A percentile compares a stretch with the other conserved stretches of the same genome.
phyloP scores from a whole-genome alignment of 2,888 invertebrate species.

The Nymphalis polychloros region DNA sequence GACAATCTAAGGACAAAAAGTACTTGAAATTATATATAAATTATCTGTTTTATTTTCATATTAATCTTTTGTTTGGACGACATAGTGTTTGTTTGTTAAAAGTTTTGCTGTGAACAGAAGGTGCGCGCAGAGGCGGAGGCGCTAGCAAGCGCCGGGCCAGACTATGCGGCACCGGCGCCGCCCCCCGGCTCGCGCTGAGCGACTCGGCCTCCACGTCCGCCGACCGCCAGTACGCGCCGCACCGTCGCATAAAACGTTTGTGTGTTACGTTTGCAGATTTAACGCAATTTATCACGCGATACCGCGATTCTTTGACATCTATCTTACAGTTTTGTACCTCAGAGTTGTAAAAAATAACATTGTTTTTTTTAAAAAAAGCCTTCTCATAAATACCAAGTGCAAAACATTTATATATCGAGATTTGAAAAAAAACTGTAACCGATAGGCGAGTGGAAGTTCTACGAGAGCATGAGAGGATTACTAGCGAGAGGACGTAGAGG shows the following conservation, averaged over 20 bases:
- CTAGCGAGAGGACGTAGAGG: slow-evolving; percentile 19
- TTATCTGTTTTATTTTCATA: slow-evolving; percentile 3
- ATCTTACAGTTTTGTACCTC: neutral
- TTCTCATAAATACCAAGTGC: neutral
- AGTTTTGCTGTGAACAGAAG: slow-evolving; percentile 12
- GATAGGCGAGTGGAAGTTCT: slow-evolving; percentile 26
- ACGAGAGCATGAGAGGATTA: slow-evolving; percentile 14
- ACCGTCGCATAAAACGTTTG: slow-evolving; percentile 52
- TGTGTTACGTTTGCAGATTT: slow-evolving; percentile 38
- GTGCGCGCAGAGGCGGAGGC: slow-evolving; percentile 14
- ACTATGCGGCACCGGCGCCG: slow-evolving; percentile 40
- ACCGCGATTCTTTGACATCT: slow-evolving; percentile 55
- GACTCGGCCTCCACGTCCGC: slow-evolving; percentile 43
- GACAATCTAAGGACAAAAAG: neutral
- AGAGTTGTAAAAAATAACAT: neutral
- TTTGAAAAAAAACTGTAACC: neutral
- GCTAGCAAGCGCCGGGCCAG: slow-evolving; percentile 35
- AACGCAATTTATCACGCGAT: slow-evolving; percentile 51
- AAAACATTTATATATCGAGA: neutral
- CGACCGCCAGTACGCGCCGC: slow-evolving; percentile 50
- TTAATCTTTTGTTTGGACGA: slow-evolving; percentile 14
- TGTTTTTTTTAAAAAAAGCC: neutral
- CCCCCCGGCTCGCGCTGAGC: slow-evolving; percentile 23
- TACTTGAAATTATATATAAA: too few relatives aligned
- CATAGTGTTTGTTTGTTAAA: slow-evolving; percentile 21